Conservation (phyloP, 2,888 invertebrate species). For the Micoletzkya japonica region DNA sequence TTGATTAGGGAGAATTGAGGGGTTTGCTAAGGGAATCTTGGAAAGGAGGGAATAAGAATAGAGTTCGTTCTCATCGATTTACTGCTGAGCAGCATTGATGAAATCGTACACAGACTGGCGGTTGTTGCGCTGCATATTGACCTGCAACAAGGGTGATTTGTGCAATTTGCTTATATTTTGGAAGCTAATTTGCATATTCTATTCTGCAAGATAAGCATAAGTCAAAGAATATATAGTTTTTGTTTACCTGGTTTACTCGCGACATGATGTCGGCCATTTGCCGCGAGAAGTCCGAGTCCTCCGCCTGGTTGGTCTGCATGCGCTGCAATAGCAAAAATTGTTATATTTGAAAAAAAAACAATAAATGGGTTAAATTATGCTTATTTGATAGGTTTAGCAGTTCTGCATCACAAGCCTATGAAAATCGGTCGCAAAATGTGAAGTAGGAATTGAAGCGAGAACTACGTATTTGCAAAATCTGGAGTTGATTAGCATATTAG, state of each 20-base stretch:
- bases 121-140: constrained; percentile 20
- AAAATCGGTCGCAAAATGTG: neutral
- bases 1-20: too few relatives aligned
- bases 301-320: constrained; percentile 45
- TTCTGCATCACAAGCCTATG: neutral
- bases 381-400: too few relatives aligned
- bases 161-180: neutral
- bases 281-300: constrained; percentile 61
- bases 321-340: constrained; percentile 40
- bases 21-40: too few relatives aligned
- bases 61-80: too few relatives aligned
- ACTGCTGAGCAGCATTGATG: constrained; percentile 19
- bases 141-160: neutral
- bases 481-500: too few relatives aligned
- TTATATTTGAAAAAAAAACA: neutral
- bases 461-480: neutral
- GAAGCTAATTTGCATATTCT: neutral
- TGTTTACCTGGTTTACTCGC: constrained; percentile 34
- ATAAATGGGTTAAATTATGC: neutral
- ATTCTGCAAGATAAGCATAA: neutral
- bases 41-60: too few relatives aligned
- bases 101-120: constrained; percentile 27
- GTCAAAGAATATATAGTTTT: neutral
- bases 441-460: neutral
- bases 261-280: constrained; percentile 52